Evolutionary conservation across 2,113 vertebrate genomes (phyloP).

Genomic region (Rallus limicola): DNA sequence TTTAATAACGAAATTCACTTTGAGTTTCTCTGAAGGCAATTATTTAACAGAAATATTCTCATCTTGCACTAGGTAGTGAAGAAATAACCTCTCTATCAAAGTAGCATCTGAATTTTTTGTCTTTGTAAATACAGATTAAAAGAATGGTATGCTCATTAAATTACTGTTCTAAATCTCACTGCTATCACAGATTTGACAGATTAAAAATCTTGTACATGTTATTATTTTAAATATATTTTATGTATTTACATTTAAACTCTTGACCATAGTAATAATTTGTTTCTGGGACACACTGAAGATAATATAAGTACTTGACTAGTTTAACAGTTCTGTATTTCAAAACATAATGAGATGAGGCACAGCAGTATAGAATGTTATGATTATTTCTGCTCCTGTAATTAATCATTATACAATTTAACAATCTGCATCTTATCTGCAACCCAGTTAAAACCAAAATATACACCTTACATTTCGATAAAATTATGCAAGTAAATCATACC

Average conservation of each 20-base stretch:
- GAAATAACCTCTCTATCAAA: background rate
- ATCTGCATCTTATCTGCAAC: background rate
- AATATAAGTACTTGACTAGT: background rate
- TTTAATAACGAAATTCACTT: background rate
- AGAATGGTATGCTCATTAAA: background rate
- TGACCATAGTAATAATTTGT: background rate
- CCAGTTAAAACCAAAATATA: background rate
- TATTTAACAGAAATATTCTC: background rate
- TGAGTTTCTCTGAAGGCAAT: background rate
- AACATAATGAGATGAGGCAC: background rate
- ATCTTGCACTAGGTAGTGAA: background rate
- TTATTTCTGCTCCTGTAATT: background rate
- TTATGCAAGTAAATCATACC: background rate
- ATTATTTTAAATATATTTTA: background rate
- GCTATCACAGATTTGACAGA: background rate
- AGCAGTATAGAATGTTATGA: background rate
- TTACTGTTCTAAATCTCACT: background rate
- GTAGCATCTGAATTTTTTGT: background rate
- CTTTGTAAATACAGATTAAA: background rate
- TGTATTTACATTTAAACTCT: background rate
- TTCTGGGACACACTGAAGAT: background rate
- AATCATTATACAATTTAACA: background rate
- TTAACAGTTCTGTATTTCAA: background rate
- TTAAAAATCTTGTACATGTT: background rate
- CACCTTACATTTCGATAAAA: background rate